phyloP scores from a whole-genome alignment of 2,888 invertebrate genomes.

The Amiota mariae region DNA sequence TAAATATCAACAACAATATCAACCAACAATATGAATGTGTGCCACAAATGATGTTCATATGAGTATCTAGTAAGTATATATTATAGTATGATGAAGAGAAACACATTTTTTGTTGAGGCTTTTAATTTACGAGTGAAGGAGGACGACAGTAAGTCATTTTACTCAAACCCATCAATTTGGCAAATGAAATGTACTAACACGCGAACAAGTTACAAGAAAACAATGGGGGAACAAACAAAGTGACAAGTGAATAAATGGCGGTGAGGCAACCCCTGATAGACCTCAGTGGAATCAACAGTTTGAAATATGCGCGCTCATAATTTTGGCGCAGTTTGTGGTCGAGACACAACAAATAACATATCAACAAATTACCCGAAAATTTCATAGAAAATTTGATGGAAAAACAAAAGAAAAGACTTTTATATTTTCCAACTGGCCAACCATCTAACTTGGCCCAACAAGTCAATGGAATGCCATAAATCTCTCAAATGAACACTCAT shows the following conservation, averaged over 20 bases:
- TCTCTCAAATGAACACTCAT: constrained; percentile 26
- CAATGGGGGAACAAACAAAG: neutral
- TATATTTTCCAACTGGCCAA: constrained; percentile 23
- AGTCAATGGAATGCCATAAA: constrained; percentile 42
- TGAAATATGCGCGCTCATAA: constrained; percentile 40
- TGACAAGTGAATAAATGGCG: neutral
- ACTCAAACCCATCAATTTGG: too few species aligned
- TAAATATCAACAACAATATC: too few species aligned
- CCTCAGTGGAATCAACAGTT: constrained; percentile 28
- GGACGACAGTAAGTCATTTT: too few species aligned
- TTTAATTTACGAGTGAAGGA: constrained; percentile 37
- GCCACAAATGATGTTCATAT: neutral
- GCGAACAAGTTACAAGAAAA: constrained; percentile 45
- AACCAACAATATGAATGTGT: too few species aligned
- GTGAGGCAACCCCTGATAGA: neutral
- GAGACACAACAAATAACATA: neutral
- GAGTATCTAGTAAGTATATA: too few species aligned
- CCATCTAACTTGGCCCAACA: constrained; percentile 22
- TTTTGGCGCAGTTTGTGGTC: constrained; percentile 38
- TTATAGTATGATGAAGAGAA: neutral
- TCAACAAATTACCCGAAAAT: constrained; percentile 62
- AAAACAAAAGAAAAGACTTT: constrained; percentile 3
- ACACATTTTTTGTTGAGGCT: constrained; percentile 16
- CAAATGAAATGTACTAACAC: constrained; percentile 48
- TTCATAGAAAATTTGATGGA: constrained; percentile 33